Evolutionary conservation across 2,888 invertebrate species (phyloP).

Genomic region (Thumatha senex): DNA sequence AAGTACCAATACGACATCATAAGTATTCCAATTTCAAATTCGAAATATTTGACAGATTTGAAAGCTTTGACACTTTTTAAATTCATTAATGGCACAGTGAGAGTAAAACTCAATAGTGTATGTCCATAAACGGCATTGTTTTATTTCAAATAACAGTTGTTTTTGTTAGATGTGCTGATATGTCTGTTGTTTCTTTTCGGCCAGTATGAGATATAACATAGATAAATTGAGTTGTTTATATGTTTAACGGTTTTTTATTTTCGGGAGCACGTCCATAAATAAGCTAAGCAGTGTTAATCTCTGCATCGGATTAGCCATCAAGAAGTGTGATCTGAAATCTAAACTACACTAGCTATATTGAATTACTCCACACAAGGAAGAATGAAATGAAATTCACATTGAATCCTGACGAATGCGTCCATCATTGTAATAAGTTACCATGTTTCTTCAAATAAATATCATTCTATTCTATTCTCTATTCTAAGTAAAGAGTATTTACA

Average conservation of each 20-base stretch:
- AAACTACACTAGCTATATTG: too few relatives aligned
- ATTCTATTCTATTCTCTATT: too few relatives aligned
- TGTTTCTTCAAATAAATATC: too few relatives aligned
- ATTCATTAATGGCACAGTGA: constrained; percentile 28
- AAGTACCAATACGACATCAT: constrained; percentile 4
- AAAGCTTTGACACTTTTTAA: neutral
- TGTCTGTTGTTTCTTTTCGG: constrained; percentile 5
- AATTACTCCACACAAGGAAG: too few relatives aligned
- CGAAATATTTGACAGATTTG: neutral
- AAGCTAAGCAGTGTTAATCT: constrained; percentile 3
- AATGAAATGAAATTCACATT: too few relatives aligned
- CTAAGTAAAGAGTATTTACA: too few relatives aligned
- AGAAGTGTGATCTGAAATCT: too few relatives aligned
- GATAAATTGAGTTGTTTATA: constrained; percentile 1
- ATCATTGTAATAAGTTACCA: too few relatives aligned
- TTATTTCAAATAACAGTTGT: constrained; percentile 13
- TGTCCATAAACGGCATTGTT: constrained; percentile 14
- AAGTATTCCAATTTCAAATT: constrained; percentile 1
- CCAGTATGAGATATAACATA: constrained; percentile 2
- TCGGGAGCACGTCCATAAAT: constrained; percentile 1
- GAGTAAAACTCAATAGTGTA: constrained; percentile 22
- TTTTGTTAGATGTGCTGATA: constrained; percentile 6
- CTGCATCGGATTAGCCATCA: neutral
- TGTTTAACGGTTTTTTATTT: constrained; percentile 6
- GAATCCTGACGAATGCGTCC: too few relatives aligned